Evolutionary conservation across 2,888 invertebrate species (phyloP).

Genomic region (Papilio demoleus): DNA sequence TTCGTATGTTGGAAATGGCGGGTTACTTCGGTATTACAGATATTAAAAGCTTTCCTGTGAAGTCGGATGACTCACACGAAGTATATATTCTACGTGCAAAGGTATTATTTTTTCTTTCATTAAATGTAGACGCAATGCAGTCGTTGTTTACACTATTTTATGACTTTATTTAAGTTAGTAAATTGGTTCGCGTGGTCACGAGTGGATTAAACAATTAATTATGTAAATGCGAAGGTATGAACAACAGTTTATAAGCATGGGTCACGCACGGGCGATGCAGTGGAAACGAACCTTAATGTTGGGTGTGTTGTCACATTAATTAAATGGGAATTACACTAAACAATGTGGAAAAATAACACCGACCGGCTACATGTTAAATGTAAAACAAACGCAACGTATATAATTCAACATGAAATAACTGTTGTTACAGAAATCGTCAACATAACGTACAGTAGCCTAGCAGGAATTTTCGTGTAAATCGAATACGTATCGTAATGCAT

Average conservation of each 20-base stretch:
- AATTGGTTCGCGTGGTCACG: conserved; percentile 51
- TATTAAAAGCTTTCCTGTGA: too few species aligned
- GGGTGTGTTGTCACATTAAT: conserved; percentile 35
- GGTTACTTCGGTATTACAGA: too few species aligned
- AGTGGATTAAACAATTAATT: conserved; percentile 73
- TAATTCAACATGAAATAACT: conserved; percentile 23
- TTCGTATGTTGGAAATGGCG: too few species aligned
- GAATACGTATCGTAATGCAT: too few species aligned
- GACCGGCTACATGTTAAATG: conserved; percentile 12
- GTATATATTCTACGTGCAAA: background rate
- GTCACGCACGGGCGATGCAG: conserved; percentile 32
- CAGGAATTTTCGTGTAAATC: too few species aligned
- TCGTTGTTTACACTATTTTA: conserved; percentile 38
- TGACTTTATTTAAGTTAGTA: conserved; percentile 51
- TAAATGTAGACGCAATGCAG: conserved; percentile 30
- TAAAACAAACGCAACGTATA: background rate
- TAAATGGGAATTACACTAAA: conserved; percentile 27
- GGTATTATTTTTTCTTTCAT: background rate
- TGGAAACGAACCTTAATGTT: conserved; percentile 23
- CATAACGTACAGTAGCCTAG: too few species aligned
- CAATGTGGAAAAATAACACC: conserved; percentile 22
- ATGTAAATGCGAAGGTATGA: conserved; percentile 57
- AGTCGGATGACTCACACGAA: too few species aligned
- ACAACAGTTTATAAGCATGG: conserved; percentile 36
- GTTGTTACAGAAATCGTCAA: background rate